These are phyloP conservation scores for Drosophila ercepeae DNA, from an alignment of 1,140 invertebrate genomes.

Conservation along the genomic window DNA sequence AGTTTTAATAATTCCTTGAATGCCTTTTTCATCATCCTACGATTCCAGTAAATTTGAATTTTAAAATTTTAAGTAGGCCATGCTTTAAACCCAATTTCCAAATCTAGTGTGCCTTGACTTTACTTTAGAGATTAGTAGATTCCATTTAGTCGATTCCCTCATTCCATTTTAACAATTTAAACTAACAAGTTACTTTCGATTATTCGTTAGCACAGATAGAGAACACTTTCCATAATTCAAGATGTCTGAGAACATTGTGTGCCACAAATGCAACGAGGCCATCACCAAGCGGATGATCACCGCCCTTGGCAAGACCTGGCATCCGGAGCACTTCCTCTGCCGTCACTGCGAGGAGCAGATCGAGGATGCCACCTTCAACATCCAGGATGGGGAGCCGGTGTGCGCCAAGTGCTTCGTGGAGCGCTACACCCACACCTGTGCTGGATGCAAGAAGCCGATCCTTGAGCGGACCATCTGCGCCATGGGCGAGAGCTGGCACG, in stretches of 20 bases:
- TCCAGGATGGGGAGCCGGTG: constrained; percentile 88
- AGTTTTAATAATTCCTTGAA: no score
- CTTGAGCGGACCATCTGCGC: constrained; percentile 88
- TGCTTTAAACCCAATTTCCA: no score
- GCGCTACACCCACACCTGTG: constrained; percentile 89
- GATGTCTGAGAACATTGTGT: constrained; percentile 55
- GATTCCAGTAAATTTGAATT: no score
- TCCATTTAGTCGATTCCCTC: background rate
- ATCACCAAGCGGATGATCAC: constrained; percentile 85
- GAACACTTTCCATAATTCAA: background rate
- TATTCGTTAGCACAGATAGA: background rate
- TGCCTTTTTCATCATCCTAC: no score
- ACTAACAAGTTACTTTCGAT: background rate
- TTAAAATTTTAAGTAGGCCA: no score
- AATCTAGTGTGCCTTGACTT: background rate
- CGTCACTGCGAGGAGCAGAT: constrained; percentile 86
- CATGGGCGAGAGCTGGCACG: constrained; percentile 92
- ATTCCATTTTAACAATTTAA: background rate
- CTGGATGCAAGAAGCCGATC: constrained; percentile 89
- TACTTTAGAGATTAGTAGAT: background rate
- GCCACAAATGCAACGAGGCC: constrained; percentile 76
- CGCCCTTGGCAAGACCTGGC: constrained; percentile 99
- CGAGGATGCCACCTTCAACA: constrained; percentile 88
- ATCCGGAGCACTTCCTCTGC: constrained; percentile 99
- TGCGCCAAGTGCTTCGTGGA: constrained; percentile 89